A percentile compares a stretch with the other conserved stretches of the same genome.
These are phyloP conservation scores for Pedionomus torquatus DNA, from an alignment of 2,113 vertebrate genomes.

Conservation along the genomic window DNA sequence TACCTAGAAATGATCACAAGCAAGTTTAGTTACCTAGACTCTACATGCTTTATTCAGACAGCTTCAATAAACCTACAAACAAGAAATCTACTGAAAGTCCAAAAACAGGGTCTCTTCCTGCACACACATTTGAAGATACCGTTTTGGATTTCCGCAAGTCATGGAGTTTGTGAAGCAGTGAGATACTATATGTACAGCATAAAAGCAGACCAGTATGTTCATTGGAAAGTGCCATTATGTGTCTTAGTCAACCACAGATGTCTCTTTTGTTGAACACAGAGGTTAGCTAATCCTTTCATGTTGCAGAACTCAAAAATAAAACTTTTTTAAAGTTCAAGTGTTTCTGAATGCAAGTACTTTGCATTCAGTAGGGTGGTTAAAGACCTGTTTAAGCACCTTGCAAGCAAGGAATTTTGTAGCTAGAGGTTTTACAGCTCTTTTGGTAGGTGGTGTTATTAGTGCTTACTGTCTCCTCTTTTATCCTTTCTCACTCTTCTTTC, in stretches of 20 bases:
- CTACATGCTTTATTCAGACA: conserved; percentile 53
- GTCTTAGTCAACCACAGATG: not conserved
- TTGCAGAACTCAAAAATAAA: not conserved
- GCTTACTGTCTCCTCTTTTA: not conserved
- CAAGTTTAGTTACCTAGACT: not conserved
- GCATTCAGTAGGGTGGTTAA: not conserved
- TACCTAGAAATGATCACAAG: not conserved
- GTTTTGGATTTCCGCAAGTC: conserved; percentile 69
- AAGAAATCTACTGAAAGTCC: conserved; percentile 51
- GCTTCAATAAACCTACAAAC: conserved; percentile 50
- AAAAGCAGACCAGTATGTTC: conserved; percentile 15
- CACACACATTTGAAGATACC: conserved; percentile 56
- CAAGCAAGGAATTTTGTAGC: not conserved
- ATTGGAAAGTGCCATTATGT: not conserved
- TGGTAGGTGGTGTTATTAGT: not conserved
- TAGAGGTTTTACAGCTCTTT: not conserved
- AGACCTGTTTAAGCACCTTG: not conserved
- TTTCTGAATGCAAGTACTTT: not conserved
- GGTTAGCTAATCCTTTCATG: conserved; percentile 14
- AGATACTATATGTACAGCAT: not conserved
- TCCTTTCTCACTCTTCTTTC: not conserved
- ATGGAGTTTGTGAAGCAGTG: conserved; percentile 16
- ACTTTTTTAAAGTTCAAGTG: not conserved
- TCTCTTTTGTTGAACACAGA: not conserved
- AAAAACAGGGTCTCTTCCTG: conserved; percentile 38